These are phyloP conservation scores for Cephonodes hylas DNA, from an alignment of 2,888 invertebrate species.

Conservation along the genomic window DNA sequence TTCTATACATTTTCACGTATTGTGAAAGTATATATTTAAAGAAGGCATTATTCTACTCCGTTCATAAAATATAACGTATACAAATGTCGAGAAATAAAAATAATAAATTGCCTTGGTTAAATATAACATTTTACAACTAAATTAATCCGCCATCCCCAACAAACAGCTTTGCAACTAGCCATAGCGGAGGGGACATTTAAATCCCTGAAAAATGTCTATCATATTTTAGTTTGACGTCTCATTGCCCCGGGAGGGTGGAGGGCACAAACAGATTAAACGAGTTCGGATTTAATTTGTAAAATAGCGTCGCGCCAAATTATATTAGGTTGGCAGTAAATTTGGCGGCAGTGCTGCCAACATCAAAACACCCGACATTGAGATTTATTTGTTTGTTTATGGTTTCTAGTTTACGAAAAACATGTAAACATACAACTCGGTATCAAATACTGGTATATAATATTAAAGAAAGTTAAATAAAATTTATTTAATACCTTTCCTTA, in stretches of 20 bases:
- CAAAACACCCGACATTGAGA: not conserved
- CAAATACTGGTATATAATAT: not conserved
- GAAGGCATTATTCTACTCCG: not conserved
- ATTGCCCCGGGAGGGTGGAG: constrained; percentile 25
- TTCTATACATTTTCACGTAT: too few relatives aligned
- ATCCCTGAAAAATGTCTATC: constrained; percentile 63
- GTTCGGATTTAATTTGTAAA: constrained; percentile 53
- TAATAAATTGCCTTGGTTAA: not conserved
- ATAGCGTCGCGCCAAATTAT: constrained; percentile 12
- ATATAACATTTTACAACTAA: not conserved
- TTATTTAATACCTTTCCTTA: too few relatives aligned
- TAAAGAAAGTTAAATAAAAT: too few relatives aligned
- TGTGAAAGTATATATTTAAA: not conserved
- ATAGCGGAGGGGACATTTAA: constrained; percentile 32
- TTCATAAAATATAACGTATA: not conserved
- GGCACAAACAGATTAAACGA: constrained; percentile 48
- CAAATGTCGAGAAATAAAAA: not conserved
- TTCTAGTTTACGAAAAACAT: not conserved
- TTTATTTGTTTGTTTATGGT: not conserved
- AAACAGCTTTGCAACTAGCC: constrained; percentile 51
- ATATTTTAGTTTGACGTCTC: constrained; percentile 56
- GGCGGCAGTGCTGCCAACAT: not conserved
- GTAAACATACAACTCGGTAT: not conserved
- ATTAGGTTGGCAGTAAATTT: not conserved
- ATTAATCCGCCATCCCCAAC: constrained; percentile 25